Evolutionary conservation across 2,888 invertebrate genomes (phyloP), one percentile per base, ranked within the genome.

Genomic region (Rhingia rostrata): DNA sequence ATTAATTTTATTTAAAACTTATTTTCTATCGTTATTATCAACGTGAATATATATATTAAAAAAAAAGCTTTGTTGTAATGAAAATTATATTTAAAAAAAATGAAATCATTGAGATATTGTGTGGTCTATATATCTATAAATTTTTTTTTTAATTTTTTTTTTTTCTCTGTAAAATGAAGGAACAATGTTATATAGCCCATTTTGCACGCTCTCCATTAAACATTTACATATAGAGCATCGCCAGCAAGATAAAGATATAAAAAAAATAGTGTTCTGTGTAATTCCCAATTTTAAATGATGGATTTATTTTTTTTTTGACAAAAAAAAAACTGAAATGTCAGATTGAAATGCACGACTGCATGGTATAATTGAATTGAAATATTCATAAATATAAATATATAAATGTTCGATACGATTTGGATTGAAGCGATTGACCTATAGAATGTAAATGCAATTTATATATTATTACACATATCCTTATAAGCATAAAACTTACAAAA

Each of bases 161-260:
- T 77, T 70, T 80, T 84, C 58, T 70, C 69, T 70, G 78, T 83
- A 64, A 61, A 73, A 83, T 74, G 79, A 74, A 75, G 84, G 75
- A 80, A 72, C 49, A 80, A 70, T 84, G 75, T 84, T 70, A 69
- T 74, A n/a, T n/a, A 79, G 80, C 80, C 79, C 64, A 84, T 84
- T 84, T 84, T 84, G 84, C 84, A 84, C 84, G 84, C 69, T 80
- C 79, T 84, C 84, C 84, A 80, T 80, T 79, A 61, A 70, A 58
- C 58, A 51, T 84, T 64, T 63, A 67, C 56, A 47, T 49, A 79
- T 84, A 84, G 80, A 84, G 69, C 83, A 79, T 84, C 69, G 74
- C 64, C 83, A 84, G 79, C 79, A 84, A 75, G 64, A 80, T 74
- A 80, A 39, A 79, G 67, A 60, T 66, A 66, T 67, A 67, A 58